These are phyloP conservation scores for Enteromius thamalakanensis DNA, from an alignment of 2,797 vertebrate species.

Conservation along the genomic window DNA sequence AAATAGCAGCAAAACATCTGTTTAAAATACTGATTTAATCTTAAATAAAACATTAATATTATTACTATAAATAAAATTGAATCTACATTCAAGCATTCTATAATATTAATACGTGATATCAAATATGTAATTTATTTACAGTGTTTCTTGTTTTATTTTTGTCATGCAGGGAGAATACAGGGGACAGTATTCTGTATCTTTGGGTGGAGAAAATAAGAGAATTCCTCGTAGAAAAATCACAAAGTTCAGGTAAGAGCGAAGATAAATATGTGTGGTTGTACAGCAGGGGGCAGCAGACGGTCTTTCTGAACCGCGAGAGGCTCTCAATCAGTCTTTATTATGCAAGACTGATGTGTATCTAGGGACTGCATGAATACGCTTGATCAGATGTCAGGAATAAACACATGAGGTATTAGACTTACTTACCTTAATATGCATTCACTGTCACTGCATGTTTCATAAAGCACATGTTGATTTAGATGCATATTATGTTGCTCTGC, in stretches of 20 bases:
- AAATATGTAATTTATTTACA: no score
- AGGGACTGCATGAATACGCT: not conserved
- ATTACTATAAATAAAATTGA: no score
- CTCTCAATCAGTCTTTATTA: not conserved
- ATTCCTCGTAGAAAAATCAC: conserved; percentile 85
- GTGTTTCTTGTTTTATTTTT: not conserved
- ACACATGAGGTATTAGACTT: not conserved
- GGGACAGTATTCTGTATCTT: conserved; percentile 93
- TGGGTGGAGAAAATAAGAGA: conserved; percentile 96
- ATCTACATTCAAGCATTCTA: no score
- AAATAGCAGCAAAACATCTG: no score
- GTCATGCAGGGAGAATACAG: conserved; percentile 83
- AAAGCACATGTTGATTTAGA: not conserved
- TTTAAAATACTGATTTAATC: no score
- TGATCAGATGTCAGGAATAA: not conserved
- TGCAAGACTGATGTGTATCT: not conserved
- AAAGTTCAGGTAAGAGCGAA: conserved; percentile 80
- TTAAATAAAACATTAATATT: no score
- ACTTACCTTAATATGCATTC: not conserved
- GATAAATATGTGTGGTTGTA: not conserved
- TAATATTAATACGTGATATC: no score
- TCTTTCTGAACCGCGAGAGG: not conserved
- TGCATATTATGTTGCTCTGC: not conserved
- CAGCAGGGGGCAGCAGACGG: conserved; percentile 23
- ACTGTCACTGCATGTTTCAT: no score